Evolutionary conservation across 2,113 vertebrate species (phyloP), one percentile per base, ranked within the genome.

Genomic region (Recurvirostra avosetta): DNA sequence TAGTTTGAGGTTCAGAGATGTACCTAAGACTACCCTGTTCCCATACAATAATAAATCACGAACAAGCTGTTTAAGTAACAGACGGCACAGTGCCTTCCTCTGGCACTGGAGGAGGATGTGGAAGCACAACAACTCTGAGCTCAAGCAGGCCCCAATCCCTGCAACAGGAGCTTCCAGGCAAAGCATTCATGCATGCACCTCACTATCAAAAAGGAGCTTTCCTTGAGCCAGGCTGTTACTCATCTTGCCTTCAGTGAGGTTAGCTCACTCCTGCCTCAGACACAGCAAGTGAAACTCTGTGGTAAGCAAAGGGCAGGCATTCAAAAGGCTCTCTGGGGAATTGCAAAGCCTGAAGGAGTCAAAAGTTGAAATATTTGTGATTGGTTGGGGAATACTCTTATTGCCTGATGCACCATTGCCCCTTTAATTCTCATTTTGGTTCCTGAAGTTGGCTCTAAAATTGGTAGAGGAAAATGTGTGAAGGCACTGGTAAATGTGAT

Each of bases 361-460:
- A 82, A 82, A 94, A 85, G 30, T 76, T 92, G 65, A 89, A 88
- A 74, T 80, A 77, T 50, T 92, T 95, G 53, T 83, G 70, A 74
- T 85, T 80, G 62, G 12, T 19, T 52, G 59, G 50, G 67, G 53
- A 89, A 20, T 61, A 50, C 16, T 93, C 21, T 67, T 89, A 27
- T 45, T 96, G 66, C 58, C 36, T 67, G 62, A 71, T 94, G 70
- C n/a, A 79, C 45, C 73, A 25, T 53, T 92, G 41, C 21, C 27
- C n/a, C 67, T 94, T 93, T 82, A 82, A 82, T 82, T 95, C 18
- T 87, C 2, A 1, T 59, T 87, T 91, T 0, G 0, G 50, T 63
- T 88, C 89, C 76, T 85, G 43, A 86, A 63, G 32, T 16, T 89
- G 53, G 18, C n/a, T 66, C 49, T 91, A 45, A 61, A 92, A 82